Evolutionary conservation across 2,113 vertebrate genomes (phyloP), one percentile per base, ranked within the genome.

Genomic region (Stegastes partitus): DNA sequence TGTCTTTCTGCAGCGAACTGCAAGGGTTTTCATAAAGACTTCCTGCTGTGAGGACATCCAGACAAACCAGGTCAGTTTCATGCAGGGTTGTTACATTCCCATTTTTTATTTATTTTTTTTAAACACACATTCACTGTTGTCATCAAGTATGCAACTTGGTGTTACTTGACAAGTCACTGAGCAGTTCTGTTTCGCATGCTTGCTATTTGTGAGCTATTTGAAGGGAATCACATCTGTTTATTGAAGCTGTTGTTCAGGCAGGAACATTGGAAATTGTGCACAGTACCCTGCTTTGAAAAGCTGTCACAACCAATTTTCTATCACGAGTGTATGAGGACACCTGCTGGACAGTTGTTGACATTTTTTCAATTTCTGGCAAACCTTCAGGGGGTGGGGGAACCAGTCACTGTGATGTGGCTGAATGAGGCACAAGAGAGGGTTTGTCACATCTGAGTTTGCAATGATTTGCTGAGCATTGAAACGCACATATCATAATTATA

Each of bases 271-370:
- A 22, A 19, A 54, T 65, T 65, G n/a, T 49, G 56, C 63, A 71
- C 49, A 51, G 26, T 5, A 10, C 59, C 25, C 34, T n/a, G 2
- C 8, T 34, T 16, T 65, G n/a, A 56, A 74, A 56, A 73, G n/a
- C 68, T 78, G 82, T 90, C 87, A 82, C 26, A 87, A 68, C 45
- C 49, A 84, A 74, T 82, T 74, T 28, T 65, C 25, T 66, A 82
- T 85, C 45, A 77, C 70, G 75, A 88, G 86, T 62, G 42, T 82
- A 79, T 63, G 88, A 87, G 84, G 93, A 93, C 92, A 92, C 82
- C 93, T 94, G 86, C 91, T 93, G 92, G 92, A 81, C 37, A 51
- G 49, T 47, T 62, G 44, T 34, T 80, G 77, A 84, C 71, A 88
- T 59, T 78, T 75, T 87, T 80, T 79, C 21, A 14, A 16, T 67